These are phyloP conservation scores for Spermophilus dauricus DNA, from an alignment of 2,113 vertebrate species.

Conservation along the genomic window DNA sequence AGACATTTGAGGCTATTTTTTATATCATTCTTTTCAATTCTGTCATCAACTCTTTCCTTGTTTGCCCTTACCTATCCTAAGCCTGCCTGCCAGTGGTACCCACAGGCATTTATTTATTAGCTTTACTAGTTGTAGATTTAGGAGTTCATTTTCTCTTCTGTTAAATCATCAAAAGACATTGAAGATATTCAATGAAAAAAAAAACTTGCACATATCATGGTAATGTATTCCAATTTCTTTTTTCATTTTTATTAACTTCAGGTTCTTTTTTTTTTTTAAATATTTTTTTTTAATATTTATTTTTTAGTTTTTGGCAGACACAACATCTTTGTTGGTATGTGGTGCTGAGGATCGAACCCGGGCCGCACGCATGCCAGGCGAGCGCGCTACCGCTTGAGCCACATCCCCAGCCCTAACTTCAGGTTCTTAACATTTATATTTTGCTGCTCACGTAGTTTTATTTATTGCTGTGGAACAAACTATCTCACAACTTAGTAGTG, in stretches of 20 bases:
- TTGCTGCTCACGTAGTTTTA: neutral
- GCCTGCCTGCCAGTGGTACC: neutral
- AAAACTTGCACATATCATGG: neutral
- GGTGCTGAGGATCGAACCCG: no score
- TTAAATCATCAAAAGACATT: conserved; percentile 14
- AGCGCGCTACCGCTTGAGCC: no score
- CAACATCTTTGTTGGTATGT: no score
- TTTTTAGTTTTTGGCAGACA: no score
- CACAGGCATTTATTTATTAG: neutral
- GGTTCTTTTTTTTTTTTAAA: no score
- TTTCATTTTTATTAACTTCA: neutral
- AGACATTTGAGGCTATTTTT: neutral
- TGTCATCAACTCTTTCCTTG: neutral
- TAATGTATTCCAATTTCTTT: conserved; percentile 32
- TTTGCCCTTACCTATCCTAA: neutral
- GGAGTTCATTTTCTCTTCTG: neutral
- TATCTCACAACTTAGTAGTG: neutral
- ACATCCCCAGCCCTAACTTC: neutral
- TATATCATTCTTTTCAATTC: neutral
- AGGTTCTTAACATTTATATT: conserved; percentile 28
- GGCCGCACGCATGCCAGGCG: no score
- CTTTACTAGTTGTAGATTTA: neutral
- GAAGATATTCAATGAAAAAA: conserved; percentile 25
- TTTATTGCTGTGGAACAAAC: neutral
- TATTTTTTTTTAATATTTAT: no score